These are phyloP conservation scores for Neodiprion pinetum DNA, from an alignment of 1,140 invertebrate species.

Conservation along the genomic window DNA sequence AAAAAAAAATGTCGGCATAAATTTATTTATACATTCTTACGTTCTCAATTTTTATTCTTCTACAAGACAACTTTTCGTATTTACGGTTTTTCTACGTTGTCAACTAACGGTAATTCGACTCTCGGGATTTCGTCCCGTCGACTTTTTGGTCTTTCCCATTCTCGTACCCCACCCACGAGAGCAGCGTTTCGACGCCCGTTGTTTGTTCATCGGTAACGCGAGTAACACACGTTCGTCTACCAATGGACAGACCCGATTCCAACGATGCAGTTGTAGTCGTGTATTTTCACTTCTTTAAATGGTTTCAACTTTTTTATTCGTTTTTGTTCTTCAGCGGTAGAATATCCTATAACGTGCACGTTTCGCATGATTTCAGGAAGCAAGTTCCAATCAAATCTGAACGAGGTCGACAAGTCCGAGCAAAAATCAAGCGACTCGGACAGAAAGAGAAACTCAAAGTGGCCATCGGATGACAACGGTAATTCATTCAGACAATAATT, in stretches of 20 bases:
- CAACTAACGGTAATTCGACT: too few species aligned
- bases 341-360: neutral
- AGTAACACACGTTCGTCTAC: neutral
- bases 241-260: neutral
- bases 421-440: conserved; percentile 65
- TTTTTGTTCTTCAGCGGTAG: conserved; percentile 15
- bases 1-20: too few species aligned
- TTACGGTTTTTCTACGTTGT: too few species aligned
- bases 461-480: conserved; percentile 47
- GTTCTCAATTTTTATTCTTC: too few species aligned
- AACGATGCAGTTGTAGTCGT: neutral
- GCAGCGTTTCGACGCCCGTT: too few species aligned
- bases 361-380: conserved; percentile 60
- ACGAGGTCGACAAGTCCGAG: conserved; percentile 75
- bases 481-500: conserved; percentile 28
- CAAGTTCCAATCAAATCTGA: conserved; percentile 72
- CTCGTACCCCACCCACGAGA: too few species aligned
- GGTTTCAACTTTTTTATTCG: neutral
- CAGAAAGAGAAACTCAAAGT: conserved; percentile 52
- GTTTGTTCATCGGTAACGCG: neutral
- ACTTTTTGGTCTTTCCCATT: too few species aligned
- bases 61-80: too few species aligned
- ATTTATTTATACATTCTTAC: too few species aligned
- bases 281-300: neutral
- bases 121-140: too few species aligned